These are phyloP conservation scores for Neostethus bicornis DNA, from an alignment of 2,797 vertebrate genomes.

Conservation along the genomic window DNA sequence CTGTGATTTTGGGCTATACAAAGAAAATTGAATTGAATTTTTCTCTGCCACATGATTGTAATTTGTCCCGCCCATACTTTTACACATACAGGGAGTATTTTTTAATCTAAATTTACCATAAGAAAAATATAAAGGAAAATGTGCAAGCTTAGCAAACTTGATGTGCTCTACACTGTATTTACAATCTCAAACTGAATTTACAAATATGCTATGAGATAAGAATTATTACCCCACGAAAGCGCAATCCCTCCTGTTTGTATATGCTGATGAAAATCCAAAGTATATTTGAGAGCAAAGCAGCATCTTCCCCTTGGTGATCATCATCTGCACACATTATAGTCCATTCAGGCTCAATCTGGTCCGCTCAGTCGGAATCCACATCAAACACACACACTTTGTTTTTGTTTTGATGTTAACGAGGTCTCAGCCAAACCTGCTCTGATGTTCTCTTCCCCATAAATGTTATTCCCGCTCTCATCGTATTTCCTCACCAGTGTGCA, in stretches of 20 bases:
- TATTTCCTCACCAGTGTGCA: slow-evolving; percentile 60
- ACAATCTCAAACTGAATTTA: too few relatives aligned
- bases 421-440: slow-evolving; percentile 28
- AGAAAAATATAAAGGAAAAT: too few relatives aligned
- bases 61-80: too few relatives aligned
- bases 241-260: neutral
- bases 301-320: slow-evolving; percentile 2
- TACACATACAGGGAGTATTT: too few relatives aligned
- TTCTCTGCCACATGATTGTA: too few relatives aligned
- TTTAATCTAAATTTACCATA: too few relatives aligned
- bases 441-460: slow-evolving; percentile 53
- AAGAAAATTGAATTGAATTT: too few relatives aligned
- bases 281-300: slow-evolving; percentile 7
- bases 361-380: slow-evolving; percentile 41
- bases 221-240: too few relatives aligned
- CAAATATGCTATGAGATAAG: too few relatives aligned
- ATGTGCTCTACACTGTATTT: too few relatives aligned
- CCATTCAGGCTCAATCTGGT: slow-evolving; percentile 24
- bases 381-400: slow-evolving; percentile 41
- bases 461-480: slow-evolving; percentile 66
- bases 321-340: slow-evolving; percentile 26
- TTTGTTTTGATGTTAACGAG: slow-evolving; percentile 40
- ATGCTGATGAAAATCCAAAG: neutral
- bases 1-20: too few relatives aligned
- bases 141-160: too few relatives aligned